A percentile compares a stretch with the other conserved stretches of the same genome.
Conservation (phyloP, 2,113 vertebrate species). For the Pristiophorus japonicus region DNA sequence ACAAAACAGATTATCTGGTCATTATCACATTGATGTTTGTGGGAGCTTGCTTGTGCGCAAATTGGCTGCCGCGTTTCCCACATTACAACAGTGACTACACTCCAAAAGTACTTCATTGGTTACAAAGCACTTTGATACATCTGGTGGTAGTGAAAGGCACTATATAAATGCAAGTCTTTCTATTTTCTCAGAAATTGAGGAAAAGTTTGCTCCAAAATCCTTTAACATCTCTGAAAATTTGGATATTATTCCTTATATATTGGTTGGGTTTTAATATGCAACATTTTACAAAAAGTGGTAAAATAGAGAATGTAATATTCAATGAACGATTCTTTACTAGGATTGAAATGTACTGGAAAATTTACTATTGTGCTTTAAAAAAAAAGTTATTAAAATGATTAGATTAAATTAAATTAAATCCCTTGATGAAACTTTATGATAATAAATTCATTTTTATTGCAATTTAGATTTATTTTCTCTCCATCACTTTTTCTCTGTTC, state of each 20-base stretch:
- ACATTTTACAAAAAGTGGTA: neutral
- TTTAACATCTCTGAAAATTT: neutral
- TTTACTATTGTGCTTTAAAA: neutral
- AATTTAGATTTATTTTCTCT: conserved; percentile 9
- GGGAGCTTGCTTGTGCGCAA: too few relatives aligned
- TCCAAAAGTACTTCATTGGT: too few relatives aligned
- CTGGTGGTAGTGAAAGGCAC: too few relatives aligned
- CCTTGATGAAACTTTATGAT: neutral
- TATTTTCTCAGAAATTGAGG: neutral
- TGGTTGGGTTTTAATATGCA: neutral
- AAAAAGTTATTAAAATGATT: conserved; percentile 24
- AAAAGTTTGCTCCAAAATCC: neutral
- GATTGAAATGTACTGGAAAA: neutral
- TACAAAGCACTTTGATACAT: too few relatives aligned
- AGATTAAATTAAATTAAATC: conserved; percentile 29
- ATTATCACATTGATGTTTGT: too few relatives aligned
- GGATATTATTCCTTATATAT: neutral
- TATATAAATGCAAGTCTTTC: too few relatives aligned
- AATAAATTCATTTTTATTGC: conserved; percentile 31
- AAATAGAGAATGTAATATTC: neutral
- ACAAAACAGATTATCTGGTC: too few relatives aligned
- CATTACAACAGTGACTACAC: too few relatives aligned
- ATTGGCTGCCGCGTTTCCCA: too few relatives aligned
- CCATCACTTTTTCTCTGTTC: neutral
- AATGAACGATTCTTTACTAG: neutral